Conservation (phyloP, 2,888 invertebrate genomes). For the Tortricodes alternella region DNA sequence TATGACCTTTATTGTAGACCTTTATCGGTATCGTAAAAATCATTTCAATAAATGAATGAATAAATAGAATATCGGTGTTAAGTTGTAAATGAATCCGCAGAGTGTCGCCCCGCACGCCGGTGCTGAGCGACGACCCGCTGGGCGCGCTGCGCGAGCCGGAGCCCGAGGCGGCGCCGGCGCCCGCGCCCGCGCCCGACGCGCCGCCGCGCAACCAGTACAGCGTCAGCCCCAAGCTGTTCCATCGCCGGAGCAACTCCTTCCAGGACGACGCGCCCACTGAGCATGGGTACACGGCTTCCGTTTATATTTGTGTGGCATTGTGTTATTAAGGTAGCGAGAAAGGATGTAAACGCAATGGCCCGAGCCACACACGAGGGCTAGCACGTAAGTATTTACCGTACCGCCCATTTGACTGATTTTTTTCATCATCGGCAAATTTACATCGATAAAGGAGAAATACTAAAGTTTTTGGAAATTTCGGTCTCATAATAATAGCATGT, state of each 20-base stretch:
- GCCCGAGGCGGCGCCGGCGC: constrained; percentile 36
- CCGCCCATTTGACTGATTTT: too few species aligned
- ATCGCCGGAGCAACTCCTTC: constrained; percentile 74
- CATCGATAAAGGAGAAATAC: too few species aligned
- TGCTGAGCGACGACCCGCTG: constrained; percentile 95
- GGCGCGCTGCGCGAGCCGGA: constrained; percentile 86
- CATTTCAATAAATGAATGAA: too few species aligned
- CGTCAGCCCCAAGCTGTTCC: constrained; percentile 88
- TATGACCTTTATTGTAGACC: too few species aligned
- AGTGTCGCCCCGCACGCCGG: constrained; percentile 90
- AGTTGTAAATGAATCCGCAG: constrained; percentile 53
- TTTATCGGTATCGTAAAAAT: too few species aligned
- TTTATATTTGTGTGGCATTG: constrained; percentile 32
- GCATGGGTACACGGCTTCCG: constrained; percentile 71
- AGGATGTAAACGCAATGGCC: neutral
- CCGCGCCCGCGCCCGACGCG: constrained; percentile 43
- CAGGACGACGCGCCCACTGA: constrained; percentile 80
- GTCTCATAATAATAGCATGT: neutral
- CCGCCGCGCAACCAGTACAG: constrained; percentile 76
- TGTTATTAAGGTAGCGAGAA: neutral
- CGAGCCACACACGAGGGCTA: too few species aligned
- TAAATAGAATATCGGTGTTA: too few species aligned
- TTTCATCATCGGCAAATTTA: too few species aligned
- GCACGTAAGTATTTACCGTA: too few species aligned
- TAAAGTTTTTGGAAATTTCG: too few species aligned